Percentiles rank a stretch among this genome's conserved stretches.
These are phyloP conservation scores for Hydrolagus colliei DNA, from an alignment of 2,797 vertebrate genomes.

Conservation along the genomic window DNA sequence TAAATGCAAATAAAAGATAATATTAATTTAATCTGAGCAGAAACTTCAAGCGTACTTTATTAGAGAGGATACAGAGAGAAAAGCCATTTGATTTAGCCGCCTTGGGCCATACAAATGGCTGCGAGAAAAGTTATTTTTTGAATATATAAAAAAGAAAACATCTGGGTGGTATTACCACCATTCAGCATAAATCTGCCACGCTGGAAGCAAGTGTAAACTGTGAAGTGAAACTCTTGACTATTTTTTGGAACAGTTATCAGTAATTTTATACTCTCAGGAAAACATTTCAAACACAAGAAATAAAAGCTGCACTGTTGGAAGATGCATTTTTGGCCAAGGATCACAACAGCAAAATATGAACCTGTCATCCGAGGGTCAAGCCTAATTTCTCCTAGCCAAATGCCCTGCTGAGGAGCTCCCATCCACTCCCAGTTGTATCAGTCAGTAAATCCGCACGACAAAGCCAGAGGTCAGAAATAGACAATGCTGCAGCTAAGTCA, in stretches of 20 bases:
- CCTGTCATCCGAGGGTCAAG: not conserved
- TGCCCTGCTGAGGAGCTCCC: not conserved
- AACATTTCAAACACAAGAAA: not conserved
- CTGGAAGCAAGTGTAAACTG: not conserved
- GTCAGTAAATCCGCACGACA: not conserved
- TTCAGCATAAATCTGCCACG: too few species aligned
- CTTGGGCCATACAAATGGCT: not conserved
- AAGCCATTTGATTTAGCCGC: not conserved
- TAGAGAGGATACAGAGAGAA: not conserved
- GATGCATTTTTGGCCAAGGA: not conserved
- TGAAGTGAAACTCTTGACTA: not conserved
- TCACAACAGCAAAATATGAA: not conserved
- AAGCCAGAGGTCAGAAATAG: not conserved
- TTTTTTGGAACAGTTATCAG: not conserved
- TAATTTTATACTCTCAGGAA: not conserved
- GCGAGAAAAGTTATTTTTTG: too few species aligned
- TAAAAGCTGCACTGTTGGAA: not conserved
- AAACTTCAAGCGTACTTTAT: not conserved
- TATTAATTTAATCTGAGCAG: not conserved
- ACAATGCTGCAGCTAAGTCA: not conserved
- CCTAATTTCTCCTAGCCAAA: not conserved
- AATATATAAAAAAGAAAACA: too few species aligned
- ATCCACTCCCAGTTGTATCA: not conserved
- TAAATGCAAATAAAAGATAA: not conserved
- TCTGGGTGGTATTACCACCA: too few species aligned